These are phyloP conservation scores for Helicorthomorpha holstii DNA, from an alignment of 1,140 invertebrate species.

Conservation along the genomic window DNA sequence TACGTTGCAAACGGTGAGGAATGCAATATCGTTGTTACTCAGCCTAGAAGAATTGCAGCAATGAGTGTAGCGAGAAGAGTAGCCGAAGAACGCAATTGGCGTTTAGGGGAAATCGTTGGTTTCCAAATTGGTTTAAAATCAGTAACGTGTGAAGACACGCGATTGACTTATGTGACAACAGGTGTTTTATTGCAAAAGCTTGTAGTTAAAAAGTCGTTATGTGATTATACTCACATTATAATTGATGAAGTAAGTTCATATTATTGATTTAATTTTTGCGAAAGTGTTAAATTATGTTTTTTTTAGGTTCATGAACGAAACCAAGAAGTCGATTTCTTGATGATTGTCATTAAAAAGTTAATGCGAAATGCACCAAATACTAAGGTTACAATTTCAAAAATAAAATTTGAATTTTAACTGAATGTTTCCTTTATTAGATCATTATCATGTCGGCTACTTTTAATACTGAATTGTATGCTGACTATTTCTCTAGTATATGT, in stretches of 20 bases:
- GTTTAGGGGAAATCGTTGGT: conserved; percentile 57
- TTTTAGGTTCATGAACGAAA: conserved; percentile 78
- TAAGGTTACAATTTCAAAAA: conserved; percentile 37
- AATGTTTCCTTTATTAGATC: conserved; percentile 20
- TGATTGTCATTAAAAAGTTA: conserved; percentile 62
- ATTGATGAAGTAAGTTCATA: conserved; percentile 48
- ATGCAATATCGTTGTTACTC: conserved; percentile 73
- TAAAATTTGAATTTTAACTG: conserved; percentile 5
- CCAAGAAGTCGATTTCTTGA: conserved; percentile 80
- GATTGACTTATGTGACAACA: conserved; percentile 69
- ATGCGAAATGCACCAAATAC: conserved; percentile 46
- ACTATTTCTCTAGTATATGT: conserved; percentile 37
- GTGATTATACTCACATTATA: conserved; percentile 69
- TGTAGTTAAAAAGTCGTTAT: conserved; percentile 37
- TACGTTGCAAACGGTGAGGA: conserved; percentile 33
- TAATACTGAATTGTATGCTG: conserved; percentile 28
- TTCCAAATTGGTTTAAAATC: conserved; percentile 56
- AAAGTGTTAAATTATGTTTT: conserved; percentile 1
- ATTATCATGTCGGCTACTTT: conserved; percentile 45
- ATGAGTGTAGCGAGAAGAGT: conserved; percentile 62
- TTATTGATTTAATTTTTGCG: conserved; percentile 13
- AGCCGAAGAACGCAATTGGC: conserved; percentile 53
- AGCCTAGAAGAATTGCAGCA: conserved; percentile 70
- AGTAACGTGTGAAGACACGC: conserved; percentile 43
- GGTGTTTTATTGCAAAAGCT: conserved; percentile 47